Base-by-base conservation (phyloP, 2,113 vertebrate genomes). In the Formicarius rufipectus region DNA sequence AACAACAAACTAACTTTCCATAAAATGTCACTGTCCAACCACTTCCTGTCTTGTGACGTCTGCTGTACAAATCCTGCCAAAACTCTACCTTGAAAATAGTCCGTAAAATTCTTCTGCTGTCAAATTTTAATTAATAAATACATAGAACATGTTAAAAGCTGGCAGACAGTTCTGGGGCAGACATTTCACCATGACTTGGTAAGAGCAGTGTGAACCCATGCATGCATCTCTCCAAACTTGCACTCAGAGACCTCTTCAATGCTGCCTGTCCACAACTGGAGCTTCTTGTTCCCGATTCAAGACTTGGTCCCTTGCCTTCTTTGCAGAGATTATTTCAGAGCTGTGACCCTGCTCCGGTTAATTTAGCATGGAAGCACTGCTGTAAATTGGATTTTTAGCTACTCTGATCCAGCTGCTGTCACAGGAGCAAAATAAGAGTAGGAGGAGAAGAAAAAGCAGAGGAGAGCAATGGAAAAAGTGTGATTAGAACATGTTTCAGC, bases 361-460 rank as follows among this genome's bases (percentile, higher is more conserved):
- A 31, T 2, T 4, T 2, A 35, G 35, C 0, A 0, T 20, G n/a
- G 56, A 68, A 79, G 44, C 63, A 40, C 10, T 76, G 23, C 66
- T 66, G 23, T 21, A 19, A 80, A 23, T 16, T 66, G 55, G 12
- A 35, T 76, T 79, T 82, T 66, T 58, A 85, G 40, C 63, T 69
- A 10, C 37, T 87, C 52, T 59, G 17, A 72, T 35, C 77, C 22
- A 9, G 13, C 24, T 69, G 7, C 20, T 27, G 23, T 49, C 63
- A 91, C 12, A 76, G 44, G 10, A 85, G 30, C 16, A 50, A 52
- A 79, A 47, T 11, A 68, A 9, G 10, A 18, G 24, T 12, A 49
- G 35, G 10, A n/a, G 30, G 7, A 10, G 14, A 30, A 37, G 20
- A n/a, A 37, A 60, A 52, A 40, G 28, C 31, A 92, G 23, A 69